These are phyloP conservation scores for Leucophenga varia DNA, from an alignment of 1,140 invertebrate species.

Conservation along the genomic window DNA sequence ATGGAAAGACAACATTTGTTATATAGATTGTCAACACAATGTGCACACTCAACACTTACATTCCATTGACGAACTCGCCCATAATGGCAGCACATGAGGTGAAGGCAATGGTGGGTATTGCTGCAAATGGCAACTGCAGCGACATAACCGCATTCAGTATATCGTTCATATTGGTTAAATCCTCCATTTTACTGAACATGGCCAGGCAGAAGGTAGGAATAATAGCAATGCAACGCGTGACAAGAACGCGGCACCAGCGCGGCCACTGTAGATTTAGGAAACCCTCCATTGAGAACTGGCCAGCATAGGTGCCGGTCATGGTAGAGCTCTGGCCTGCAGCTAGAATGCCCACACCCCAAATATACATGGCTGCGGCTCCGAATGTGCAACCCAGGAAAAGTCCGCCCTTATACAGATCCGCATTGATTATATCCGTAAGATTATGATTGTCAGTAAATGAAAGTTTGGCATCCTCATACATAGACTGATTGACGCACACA, in stretches of 20 bases:
- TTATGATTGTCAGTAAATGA: slow-evolving; percentile 39
- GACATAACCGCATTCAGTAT: slow-evolving; percentile 89
- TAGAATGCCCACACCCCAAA: slow-evolving; percentile 88
- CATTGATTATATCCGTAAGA: slow-evolving; percentile 62
- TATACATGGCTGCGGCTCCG: slow-evolving; percentile 78
- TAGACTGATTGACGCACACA: slow-evolving; percentile 38
- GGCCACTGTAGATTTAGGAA: slow-evolving; percentile 88
- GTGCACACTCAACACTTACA: slow-evolving; percentile 61
- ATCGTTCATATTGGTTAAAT: slow-evolving; percentile 85
- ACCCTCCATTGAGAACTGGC: slow-evolving; percentile 82
- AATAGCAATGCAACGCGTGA: slow-evolving; percentile 87
- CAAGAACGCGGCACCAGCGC: slow-evolving; percentile 82
- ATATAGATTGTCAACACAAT: too few relatives aligned
- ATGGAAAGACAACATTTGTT: too few relatives aligned
- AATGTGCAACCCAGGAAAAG: slow-evolving; percentile 84
- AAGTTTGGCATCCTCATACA: slow-evolving; percentile 45
- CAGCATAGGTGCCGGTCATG: slow-evolving; percentile 81
- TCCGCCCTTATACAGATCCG: slow-evolving; percentile 82
- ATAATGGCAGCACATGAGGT: slow-evolving; percentile 79
- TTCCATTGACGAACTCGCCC: slow-evolving; percentile 78
- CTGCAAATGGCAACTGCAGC: slow-evolving; percentile 80
- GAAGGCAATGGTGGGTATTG: slow-evolving; percentile 85
- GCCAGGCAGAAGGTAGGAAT: slow-evolving; percentile 79
- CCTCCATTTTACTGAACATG: slow-evolving; percentile 70
- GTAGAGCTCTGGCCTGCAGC: slow-evolving; percentile 90